Evolutionary conservation across 1,140 invertebrate species (phyloP).

Genomic region (Reticulitermes speratus): DNA sequence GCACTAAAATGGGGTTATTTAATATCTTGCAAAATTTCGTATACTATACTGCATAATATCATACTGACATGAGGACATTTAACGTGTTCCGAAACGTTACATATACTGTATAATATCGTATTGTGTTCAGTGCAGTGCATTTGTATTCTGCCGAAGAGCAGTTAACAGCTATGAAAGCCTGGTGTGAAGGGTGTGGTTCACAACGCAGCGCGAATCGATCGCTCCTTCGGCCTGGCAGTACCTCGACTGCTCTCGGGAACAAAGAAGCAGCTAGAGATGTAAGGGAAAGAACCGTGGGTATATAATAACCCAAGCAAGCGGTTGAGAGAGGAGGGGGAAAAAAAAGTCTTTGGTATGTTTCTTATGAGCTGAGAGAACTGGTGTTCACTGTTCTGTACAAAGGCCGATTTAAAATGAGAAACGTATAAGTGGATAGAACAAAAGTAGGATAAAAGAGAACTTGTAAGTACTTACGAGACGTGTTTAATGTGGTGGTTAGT

Average conservation of each 20-base stretch:
- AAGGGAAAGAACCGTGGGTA: background rate
- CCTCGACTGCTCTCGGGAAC: background rate
- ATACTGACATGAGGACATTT: no score
- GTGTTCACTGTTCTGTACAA: background rate
- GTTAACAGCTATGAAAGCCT: background rate
- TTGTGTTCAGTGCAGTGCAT: background rate
- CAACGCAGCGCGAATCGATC: background rate
- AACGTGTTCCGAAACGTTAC: no score
- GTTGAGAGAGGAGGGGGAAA: background rate
- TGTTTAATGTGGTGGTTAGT: background rate
- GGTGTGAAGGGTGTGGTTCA: background rate
- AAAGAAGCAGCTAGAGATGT: background rate
- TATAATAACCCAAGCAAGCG: background rate
- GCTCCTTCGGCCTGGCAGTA: background rate
- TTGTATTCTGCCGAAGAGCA: background rate
- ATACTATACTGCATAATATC: no score
- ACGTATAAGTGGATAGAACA: background rate
- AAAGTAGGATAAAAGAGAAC: background rate
- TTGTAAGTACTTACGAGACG: background rate
- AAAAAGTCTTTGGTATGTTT: background rate
- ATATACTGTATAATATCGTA: no score
- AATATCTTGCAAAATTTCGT: no score
- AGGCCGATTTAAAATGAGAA: background rate
- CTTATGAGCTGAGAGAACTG: background rate
- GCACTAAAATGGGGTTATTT: no score